Evolutionary conservation across 2,888 invertebrate species (phyloP).

Genomic region (Polydrusus cervinus): DNA sequence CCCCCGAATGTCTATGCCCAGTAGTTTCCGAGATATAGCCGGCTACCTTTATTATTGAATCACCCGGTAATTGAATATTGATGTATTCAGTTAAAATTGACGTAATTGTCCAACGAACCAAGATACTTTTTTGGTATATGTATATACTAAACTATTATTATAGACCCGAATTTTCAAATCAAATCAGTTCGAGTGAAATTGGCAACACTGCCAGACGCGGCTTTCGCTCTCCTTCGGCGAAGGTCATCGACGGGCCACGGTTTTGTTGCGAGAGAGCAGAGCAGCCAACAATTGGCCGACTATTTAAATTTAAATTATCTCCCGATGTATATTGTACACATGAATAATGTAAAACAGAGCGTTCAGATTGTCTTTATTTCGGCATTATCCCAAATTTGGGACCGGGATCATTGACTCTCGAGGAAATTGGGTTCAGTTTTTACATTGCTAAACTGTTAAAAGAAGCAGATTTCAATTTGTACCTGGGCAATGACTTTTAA

Average conservation of each 20-base stretch:
- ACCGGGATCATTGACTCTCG: slow-evolving; percentile 11
- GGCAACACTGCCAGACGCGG: slow-evolving; percentile 42
- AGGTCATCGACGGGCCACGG: slow-evolving; percentile 47
- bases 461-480: too few relatives aligned
- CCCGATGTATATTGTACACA: slow-evolving; percentile 13
- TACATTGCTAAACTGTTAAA: too few relatives aligned
- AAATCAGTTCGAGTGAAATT: neutral
- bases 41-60: too few relatives aligned
- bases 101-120: too few relatives aligned
- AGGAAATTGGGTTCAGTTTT: neutral
- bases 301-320: slow-evolving; percentile 28
- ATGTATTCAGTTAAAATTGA: too few relatives aligned
- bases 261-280: slow-evolving; percentile 41
- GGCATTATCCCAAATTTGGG: slow-evolving; percentile 10
- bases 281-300: slow-evolving; percentile 27
- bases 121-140: too few relatives aligned
- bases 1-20: too few relatives aligned
- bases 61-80: too few relatives aligned
- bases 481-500: too few relatives aligned
- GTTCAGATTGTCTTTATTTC: slow-evolving; percentile 8
- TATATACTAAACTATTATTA: too few relatives aligned
- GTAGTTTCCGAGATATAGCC: too few relatives aligned
- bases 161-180: too few relatives aligned
- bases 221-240: slow-evolving; percentile 52
- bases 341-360: slow-evolving; percentile 20